Percentiles rank a stretch among this genome's conserved stretches.
Evolutionary conservation across 1,140 invertebrate species (phyloP).

Genomic region (Drosophila rhopaloa): DNA sequence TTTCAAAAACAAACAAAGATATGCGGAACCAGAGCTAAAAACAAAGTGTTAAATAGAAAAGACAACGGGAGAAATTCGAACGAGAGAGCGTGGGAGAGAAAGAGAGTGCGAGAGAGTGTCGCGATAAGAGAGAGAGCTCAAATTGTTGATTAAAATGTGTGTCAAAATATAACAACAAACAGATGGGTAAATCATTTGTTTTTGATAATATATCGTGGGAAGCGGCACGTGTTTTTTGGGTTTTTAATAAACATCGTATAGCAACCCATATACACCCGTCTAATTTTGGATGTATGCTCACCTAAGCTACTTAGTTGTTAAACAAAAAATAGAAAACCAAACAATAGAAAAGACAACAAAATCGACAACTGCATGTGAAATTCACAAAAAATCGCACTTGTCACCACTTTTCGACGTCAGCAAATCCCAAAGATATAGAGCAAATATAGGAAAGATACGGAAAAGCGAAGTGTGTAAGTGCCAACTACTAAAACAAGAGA

Average conservation of each 20-base stretch:
- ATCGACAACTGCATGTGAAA: slow-evolving; percentile 44
- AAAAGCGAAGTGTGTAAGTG: slow-evolving; percentile 55
- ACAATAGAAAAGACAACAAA: slow-evolving; percentile 18
- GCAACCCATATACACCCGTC: slow-evolving; percentile 4
- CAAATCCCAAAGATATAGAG: slow-evolving; percentile 27
- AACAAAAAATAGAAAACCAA: slow-evolving; percentile 4
- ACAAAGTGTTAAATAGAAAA: slow-evolving; percentile 21
- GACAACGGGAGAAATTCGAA: not conserved
- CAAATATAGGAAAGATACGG: slow-evolving; percentile 18
- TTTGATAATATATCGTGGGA: slow-evolving; percentile 29
- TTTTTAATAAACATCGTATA: too few species aligned
- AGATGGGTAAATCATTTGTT: slow-evolving; percentile 23
- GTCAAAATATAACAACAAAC: slow-evolving; percentile 52
- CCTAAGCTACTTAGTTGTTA: slow-evolving; percentile 14
- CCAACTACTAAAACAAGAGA: slow-evolving; percentile 11
- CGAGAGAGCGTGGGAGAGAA: slow-evolving; percentile 16
- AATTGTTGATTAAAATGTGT: slow-evolving; percentile 69
- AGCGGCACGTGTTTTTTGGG: slow-evolving; percentile 27
- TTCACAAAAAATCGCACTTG: slow-evolving; percentile 49
- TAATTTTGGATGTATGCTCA: slow-evolving; percentile 25
- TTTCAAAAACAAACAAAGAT: slow-evolving; percentile 21
- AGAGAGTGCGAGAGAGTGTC: slow-evolving; percentile 18
- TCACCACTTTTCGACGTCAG: slow-evolving; percentile 15
- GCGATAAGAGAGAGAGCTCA: slow-evolving; percentile 1
- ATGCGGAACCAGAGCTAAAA: slow-evolving; percentile 34